phyloP scores from a whole-genome alignment of 2,113 vertebrate species.

The Centropus bengalensis region DNA sequence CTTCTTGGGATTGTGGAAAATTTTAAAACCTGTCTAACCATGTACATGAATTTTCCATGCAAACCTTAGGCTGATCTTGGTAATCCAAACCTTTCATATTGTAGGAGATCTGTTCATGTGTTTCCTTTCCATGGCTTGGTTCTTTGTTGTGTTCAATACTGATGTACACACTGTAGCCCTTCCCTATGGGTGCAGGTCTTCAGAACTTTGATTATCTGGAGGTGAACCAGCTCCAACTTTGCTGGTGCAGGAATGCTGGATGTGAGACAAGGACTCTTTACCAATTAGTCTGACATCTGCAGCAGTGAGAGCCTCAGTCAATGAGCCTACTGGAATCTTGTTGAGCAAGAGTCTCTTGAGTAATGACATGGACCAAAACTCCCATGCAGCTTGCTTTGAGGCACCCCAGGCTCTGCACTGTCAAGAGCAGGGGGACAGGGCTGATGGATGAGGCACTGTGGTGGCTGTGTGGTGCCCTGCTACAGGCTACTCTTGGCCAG shows the following conservation, averaged over 20 bases:
- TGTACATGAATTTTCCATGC: neutral
- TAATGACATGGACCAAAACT: too few relatives aligned
- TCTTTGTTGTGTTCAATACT: neutral
- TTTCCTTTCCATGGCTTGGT: neutral
- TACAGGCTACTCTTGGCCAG: neutral
- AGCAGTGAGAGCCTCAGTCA: neutral
- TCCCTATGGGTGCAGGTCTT: too few relatives aligned
- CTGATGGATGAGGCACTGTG: neutral
- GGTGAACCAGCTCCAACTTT: neutral
- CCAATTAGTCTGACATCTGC: neutral
- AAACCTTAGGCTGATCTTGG: neutral
- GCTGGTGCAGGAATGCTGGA: neutral
- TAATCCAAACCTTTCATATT: neutral
- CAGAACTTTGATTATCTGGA: neutral
- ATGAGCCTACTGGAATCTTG: neutral
- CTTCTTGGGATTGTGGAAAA: slow-evolving; percentile 11
- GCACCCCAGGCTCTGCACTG: too few relatives aligned
- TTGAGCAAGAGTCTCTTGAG: neutral
- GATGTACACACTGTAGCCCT: neutral
- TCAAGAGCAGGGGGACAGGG: neutral
- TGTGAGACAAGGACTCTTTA: neutral
- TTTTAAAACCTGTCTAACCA: neutral
- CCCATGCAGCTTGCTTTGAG: too few relatives aligned
- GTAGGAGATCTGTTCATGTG: neutral
- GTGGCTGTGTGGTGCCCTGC: neutral